Base-by-base conservation (phyloP, 1,140 invertebrate genomes). In the Sogatella furcifera region DNA sequence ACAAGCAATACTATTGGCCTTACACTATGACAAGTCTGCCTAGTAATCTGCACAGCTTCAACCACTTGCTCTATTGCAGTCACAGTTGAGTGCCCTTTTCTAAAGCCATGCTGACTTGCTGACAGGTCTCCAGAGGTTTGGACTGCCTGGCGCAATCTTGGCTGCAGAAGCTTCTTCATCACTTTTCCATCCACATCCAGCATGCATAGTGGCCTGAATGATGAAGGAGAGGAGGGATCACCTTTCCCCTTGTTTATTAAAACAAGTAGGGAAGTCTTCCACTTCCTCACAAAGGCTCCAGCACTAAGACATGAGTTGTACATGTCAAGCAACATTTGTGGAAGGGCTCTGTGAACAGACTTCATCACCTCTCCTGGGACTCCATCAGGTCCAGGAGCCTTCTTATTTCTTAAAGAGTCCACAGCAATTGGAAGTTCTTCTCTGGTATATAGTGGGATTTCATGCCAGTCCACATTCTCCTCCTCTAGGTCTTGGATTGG, bases 131-230 rank as follows among this genome's bases (percentile, higher is more conserved):
- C 61, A 19, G 31, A 57, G 38, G 5, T 24, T 46, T 31, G 17
- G 9, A 46, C 57, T 41, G 38, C 68, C 15, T 34, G 22, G 21
- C 10, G 9, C 19, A 61, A 21, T 19, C 53, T 62, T 5, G 52
- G 22, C 55, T 49, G 15, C 14, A 71, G 14, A 10, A 70, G 22
- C n/a, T 55, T 66, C 44, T 68, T 66, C 5, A 66, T 34, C 0
- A 69, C 19, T 46, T 69, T 71, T 10, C 64, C 64, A 8, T 59
- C 42, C 3, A 57, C 66, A 41, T 69, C 61, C 8, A 70, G 31
- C 61, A 70, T 56, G 53, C 66, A 69, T 5, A 70, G 52, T 10
- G 67, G 65, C 52, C 66, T 52, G 57, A 62, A 67, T 5, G 64
- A 55, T 14, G 60, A 62, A 41, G 60, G 60, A 11, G 49, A 24